phyloP scores from a whole-genome alignment of 2,888 invertebrate species.

The Brachylomia viminalis region DNA sequence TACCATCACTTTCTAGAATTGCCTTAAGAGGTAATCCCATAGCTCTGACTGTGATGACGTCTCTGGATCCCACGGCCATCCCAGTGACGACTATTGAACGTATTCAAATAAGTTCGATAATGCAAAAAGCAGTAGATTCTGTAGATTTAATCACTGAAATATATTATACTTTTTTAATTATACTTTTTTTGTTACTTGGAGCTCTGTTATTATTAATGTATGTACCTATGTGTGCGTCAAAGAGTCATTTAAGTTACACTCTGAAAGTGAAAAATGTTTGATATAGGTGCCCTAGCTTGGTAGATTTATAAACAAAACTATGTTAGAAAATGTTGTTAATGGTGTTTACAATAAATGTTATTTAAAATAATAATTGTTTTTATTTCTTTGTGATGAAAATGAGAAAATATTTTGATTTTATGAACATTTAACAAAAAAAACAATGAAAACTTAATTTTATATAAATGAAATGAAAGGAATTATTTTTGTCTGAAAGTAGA shows the following conservation, averaged over 20 bases:
- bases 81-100: not conserved
- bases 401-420: not conserved
- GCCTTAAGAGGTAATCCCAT: constrained; percentile 9
- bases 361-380: not conserved
- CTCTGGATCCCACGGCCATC: not conserved
- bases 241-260: not conserved
- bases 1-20: constrained; percentile 28
- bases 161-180: not conserved
- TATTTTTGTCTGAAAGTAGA: not conserved
- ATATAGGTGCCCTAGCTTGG: not conserved
- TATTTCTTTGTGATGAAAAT: not conserved
- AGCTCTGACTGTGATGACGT: not conserved
- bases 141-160: not conserved
- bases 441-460: not conserved
- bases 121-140: not conserved
- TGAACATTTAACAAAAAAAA: not conserved
- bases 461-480: not conserved
- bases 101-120: not conserved
- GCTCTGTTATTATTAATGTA: constrained; percentile 1
- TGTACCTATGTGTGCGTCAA: not conserved
- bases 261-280: not conserved
- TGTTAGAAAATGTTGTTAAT: not conserved
- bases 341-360: constrained; percentile 15
- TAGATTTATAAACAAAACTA: not conserved
- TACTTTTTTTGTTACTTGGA: constrained; percentile 13